Conservation (phyloP, 53 echinoderm and acorn worm species). For the Glandiceps talaboti region DNA sequence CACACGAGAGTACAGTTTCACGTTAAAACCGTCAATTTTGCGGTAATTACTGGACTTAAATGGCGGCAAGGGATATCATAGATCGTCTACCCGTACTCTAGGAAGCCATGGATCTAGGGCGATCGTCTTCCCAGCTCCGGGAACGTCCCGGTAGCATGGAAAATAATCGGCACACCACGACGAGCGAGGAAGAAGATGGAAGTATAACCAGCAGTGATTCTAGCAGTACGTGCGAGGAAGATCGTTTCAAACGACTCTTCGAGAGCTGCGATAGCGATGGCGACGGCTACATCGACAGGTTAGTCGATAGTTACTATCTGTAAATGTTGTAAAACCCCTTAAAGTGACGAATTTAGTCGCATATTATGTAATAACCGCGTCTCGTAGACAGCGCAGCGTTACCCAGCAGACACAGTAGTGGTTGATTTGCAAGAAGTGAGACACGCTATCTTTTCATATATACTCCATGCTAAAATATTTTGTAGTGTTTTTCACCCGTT, state of each 20-base stretch:
- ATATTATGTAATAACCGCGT: no score
- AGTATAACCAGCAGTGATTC: slow-evolving; percentile 12
- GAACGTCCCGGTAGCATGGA: not conserved
- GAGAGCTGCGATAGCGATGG: slow-evolving; percentile 82
- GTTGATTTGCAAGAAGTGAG: no score
- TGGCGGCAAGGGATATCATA: not conserved
- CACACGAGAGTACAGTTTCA: not conserved
- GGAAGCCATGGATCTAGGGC: not conserved
- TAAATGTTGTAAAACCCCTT: no score
- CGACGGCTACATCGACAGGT: slow-evolving; percentile 77
- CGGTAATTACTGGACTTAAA: not conserved
- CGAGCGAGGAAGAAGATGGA: not conserved
- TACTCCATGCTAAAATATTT: no score
- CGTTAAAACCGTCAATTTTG: not conserved
- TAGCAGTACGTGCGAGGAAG: slow-evolving; percentile 41
- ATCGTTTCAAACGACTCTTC: slow-evolving; percentile 44
- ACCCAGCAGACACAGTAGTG: no score
- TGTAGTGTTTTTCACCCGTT: no score
- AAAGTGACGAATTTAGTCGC: no score
- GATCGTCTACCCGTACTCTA: not conserved
- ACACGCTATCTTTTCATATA: no score
- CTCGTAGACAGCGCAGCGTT: no score
- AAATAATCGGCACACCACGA: not conserved
- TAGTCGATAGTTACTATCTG: no score
- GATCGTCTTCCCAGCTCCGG: not conserved